These are phyloP conservation scores for Philereme transversata DNA, from an alignment of 2,888 invertebrate species.

Conservation along the genomic window DNA sequence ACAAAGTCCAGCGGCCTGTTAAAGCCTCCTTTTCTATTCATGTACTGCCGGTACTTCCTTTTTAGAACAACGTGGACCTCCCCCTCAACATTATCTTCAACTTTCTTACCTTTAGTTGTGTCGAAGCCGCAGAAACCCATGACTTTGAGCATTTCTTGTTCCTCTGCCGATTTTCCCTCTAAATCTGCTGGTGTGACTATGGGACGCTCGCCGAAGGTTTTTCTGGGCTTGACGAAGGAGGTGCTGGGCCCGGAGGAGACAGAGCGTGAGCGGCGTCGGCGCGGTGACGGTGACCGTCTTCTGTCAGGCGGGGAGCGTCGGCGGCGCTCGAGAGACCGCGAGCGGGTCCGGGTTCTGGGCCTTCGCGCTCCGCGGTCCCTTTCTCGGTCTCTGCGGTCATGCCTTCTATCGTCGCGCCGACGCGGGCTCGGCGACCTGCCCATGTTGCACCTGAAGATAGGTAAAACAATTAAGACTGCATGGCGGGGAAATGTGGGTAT, in stretches of 20 bases:
- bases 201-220: slow-evolving; percentile 84
- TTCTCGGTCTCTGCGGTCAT: slow-evolving; percentile 64
- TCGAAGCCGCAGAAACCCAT: slow-evolving; percentile 99
- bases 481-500: background rate
- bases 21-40: slow-evolving; percentile 99
- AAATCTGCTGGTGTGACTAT: slow-evolving; percentile 92
- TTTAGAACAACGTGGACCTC: slow-evolving; percentile 97
- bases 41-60: slow-evolving; percentile 98
- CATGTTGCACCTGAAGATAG: slow-evolving; percentile 56
- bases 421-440: slow-evolving; percentile 80
- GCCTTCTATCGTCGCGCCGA: slow-evolving; percentile 71
- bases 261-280: slow-evolving; percentile 64
- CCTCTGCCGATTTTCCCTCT: slow-evolving; percentile 95
- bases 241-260: slow-evolving; percentile 68
- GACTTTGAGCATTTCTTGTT: slow-evolving; percentile 96
- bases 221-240: slow-evolving; percentile 69
- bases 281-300: slow-evolving; percentile 53
- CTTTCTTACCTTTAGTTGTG: slow-evolving; percentile 97
- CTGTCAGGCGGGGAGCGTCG: slow-evolving; percentile 76
- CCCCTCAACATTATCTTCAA: slow-evolving; percentile 96
- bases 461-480: slow-evolving; percentile 14
- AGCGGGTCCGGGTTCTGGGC: slow-evolving; percentile 70
- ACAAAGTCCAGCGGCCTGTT: slow-evolving; percentile 99
- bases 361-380: slow-evolving; percentile 72
- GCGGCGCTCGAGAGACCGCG: slow-evolving; percentile 71